phyloP scores from a whole-genome alignment of 2,797 vertebrate species.

The Erethizon dorsatum region DNA sequence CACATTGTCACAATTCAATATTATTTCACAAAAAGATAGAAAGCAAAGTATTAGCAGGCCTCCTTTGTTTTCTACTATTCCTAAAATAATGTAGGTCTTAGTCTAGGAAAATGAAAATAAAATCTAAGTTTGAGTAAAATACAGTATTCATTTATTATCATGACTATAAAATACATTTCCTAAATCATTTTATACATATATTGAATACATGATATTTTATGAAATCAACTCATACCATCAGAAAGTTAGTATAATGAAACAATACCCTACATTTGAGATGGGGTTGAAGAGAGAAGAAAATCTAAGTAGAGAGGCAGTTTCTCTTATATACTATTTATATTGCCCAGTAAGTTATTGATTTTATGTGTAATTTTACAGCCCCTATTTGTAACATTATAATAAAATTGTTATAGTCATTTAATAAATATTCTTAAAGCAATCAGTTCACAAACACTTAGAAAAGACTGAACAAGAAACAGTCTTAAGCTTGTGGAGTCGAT shows the following conservation, averaged over 20 bases:
- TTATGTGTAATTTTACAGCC: neutral
- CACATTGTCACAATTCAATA: neutral
- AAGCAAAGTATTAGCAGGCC: neutral
- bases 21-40: neutral
- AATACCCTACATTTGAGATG: neutral
- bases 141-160: neutral
- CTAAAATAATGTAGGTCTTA: conserved; percentile 5
- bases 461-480: neutral
- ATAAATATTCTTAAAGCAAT: neutral
- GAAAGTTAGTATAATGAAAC: neutral
- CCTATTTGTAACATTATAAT: neutral
- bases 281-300: neutral
- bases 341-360: neutral
- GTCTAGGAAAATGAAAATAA: neutral
- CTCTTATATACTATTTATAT: neutral
- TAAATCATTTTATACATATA: neutral
- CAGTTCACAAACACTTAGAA: neutral
- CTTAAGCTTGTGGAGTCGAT: neutral
- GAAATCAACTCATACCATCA: neutral
- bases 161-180: neutral
- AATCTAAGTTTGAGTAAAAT: neutral
- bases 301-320: neutral
- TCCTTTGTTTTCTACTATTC: neutral
- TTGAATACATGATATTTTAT: neutral
- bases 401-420: neutral